phyloP scores from a whole-genome alignment of 2,888 invertebrate species.

The Cantharis rustica region DNA sequence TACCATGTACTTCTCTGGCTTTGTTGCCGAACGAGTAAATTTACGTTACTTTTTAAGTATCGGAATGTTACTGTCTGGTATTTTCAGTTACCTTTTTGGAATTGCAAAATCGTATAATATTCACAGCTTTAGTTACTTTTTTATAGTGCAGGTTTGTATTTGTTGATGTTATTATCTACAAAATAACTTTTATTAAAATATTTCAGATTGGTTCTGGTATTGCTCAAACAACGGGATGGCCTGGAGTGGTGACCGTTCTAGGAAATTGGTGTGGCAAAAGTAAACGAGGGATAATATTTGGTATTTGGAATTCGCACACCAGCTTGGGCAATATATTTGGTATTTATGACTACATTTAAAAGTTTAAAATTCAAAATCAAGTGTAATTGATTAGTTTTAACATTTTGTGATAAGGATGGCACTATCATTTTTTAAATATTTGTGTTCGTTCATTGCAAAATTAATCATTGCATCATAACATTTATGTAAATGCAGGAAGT shows the following conservation, averaged over 20 bases:
- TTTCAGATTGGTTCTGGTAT: conserved; percentile 78
- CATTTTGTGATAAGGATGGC: neutral
- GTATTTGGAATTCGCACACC: conserved; percentile 97
- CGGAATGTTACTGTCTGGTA: conserved; percentile 88
- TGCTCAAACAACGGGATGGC: conserved; percentile 95
- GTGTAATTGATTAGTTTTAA: neutral
- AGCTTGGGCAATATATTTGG: conserved; percentile 95
- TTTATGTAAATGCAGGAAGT: neutral
- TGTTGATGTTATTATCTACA: neutral
- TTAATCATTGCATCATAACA: neutral
- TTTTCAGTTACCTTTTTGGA: conserved; percentile 88
- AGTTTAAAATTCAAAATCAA: neutral
- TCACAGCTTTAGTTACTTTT: conserved; percentile 81
- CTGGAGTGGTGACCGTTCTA: conserved; percentile 89
- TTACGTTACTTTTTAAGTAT: conserved; percentile 86
- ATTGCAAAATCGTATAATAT: conserved; percentile 80
- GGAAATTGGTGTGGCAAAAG: conserved; percentile 97
- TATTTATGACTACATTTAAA: conserved; percentile 22
- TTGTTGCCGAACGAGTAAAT: conserved; percentile 90
- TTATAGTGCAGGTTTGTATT: conserved; percentile 75
- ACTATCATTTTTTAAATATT: neutral
- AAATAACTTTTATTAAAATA: neutral
- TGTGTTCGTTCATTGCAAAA: neutral
- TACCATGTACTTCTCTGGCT: conserved; percentile 90
- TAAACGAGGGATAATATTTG: conserved; percentile 90